Percentiles rank a stretch among this genome's conserved stretches.
Evolutionary conservation across 2,797 vertebrate species (phyloP).

Genomic region (Gila robusta): DNA sequence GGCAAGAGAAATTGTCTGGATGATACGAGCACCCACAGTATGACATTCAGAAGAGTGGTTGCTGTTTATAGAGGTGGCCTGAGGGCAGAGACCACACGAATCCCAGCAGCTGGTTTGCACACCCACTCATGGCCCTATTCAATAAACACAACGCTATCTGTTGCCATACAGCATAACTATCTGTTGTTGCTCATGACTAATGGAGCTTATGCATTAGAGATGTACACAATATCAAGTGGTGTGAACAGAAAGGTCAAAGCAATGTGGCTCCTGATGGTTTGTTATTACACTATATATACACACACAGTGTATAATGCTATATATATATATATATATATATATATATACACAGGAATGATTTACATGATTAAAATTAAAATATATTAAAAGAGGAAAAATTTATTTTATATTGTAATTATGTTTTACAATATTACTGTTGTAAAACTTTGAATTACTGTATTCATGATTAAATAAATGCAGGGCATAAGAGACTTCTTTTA

Average conservation of each 20-base stretch:
- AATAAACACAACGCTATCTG: constrained; percentile 2
- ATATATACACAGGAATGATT: too few relatives aligned
- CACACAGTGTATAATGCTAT: too few relatives aligned
- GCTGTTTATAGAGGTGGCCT: constrained; percentile 13
- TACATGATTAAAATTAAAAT: too few relatives aligned
- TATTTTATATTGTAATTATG: too few relatives aligned
- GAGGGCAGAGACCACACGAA: constrained; percentile 21
- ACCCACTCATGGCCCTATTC: constrained; percentile 30
- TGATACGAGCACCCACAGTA: neutral
- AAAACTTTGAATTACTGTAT: too few relatives aligned
- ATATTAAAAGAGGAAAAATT: too few relatives aligned
- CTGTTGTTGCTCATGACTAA: neutral
- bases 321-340: too few relatives aligned
- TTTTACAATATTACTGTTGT: too few relatives aligned
- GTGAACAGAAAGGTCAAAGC: constrained; percentile 8
- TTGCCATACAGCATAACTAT: neutral
- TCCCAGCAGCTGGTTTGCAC: constrained; percentile 31
- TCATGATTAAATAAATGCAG: neutral
- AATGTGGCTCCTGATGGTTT: neutral
- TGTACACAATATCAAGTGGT: neutral
- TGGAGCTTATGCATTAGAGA: neutral
- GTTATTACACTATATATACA: neutral
- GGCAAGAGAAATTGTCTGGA: neutral
- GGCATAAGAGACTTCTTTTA: neutral
- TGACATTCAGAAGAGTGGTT: constrained; percentile 9